Conservation (phyloP, 2,113 vertebrate genomes). For the Vulpes vulpes region DNA sequence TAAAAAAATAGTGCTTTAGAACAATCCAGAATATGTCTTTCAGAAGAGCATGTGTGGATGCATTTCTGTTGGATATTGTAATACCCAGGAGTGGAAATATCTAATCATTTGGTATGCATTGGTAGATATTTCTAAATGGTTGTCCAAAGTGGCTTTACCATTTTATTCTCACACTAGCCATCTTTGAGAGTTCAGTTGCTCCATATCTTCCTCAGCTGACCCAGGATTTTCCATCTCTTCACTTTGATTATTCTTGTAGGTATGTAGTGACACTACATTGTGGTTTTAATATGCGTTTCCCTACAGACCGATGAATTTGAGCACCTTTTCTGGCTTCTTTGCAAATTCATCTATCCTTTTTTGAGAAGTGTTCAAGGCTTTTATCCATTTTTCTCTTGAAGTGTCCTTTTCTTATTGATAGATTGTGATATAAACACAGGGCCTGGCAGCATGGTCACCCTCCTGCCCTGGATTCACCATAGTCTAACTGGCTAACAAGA, state of each 20-base stretch:
- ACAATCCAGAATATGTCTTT: not conserved
- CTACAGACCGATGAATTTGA: not conserved
- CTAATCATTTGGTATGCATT: rapidly evolving
- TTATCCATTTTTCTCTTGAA: not conserved
- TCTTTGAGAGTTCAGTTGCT: not conserved
- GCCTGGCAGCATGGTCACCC: not conserved
- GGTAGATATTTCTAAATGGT: not conserved
- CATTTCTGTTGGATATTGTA: not conserved
- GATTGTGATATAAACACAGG: not conserved
- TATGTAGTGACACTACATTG: rapidly evolving
- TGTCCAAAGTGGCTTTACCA: not conserved
- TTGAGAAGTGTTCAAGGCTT: not conserved
- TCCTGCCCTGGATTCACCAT: rapidly evolving
- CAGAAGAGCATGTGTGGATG: not conserved
- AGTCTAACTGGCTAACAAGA: not conserved
- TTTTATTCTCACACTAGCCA: not conserved
- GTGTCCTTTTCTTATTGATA: not conserved
- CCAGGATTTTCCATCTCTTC: not conserved
- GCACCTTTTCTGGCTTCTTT: not conserved
- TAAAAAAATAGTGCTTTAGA: not conserved
- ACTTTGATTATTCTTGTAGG: not conserved
- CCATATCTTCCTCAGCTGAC: not conserved
- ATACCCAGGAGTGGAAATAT: not conserved
- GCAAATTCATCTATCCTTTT: not conserved
- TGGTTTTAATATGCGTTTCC: not conserved